Conservation (phyloP, 35 echinoderm and acorn worm genomes). For the Apostichopus japonicus region DNA sequence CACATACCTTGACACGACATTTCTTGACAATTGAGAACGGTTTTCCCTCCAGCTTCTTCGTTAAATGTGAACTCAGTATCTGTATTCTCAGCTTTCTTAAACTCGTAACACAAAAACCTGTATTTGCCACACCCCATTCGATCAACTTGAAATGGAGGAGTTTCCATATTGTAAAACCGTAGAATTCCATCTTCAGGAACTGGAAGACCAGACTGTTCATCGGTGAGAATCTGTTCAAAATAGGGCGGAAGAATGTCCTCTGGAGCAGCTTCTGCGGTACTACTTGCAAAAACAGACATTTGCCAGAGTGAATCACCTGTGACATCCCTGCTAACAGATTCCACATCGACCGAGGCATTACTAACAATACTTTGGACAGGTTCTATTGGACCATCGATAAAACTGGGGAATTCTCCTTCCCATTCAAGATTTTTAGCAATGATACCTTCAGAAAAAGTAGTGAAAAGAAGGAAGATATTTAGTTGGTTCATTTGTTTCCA, state of each 20-base stretch:
- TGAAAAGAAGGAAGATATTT: background rate
- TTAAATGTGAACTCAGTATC: constrained; percentile 25
- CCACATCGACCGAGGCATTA: constrained; percentile 13
- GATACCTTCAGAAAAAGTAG: background rate
- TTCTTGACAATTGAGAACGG: constrained; percentile 34
- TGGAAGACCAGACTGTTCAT: constrained; percentile 33
- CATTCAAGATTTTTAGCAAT: constrained; percentile 34
- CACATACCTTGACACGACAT: constrained; percentile 35
- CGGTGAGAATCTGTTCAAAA: constrained; percentile 19
- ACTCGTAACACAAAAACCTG: constrained; percentile 41
- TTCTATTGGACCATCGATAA: background rate
- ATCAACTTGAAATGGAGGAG: constrained; percentile 47
- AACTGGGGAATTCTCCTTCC: constrained; percentile 43
- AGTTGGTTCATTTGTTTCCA: too few species aligned
- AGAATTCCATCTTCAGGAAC: constrained; percentile 42
- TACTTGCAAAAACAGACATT: constrained; percentile 51
- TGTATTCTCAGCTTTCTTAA: background rate
- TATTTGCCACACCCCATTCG: constrained; percentile 40
- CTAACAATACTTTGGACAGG: background rate
- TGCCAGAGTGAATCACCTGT: constrained; percentile 16
- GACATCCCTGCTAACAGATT: constrained; percentile 27
- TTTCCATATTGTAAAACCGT: constrained; percentile 36
- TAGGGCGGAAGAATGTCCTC: constrained; percentile 41
- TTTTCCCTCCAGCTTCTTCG: constrained; percentile 12
- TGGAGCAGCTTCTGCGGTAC: constrained; percentile 15